phyloP scores from a whole-genome alignment of 2,888 invertebrate species.

The Heteromurus nitidus region DNA sequence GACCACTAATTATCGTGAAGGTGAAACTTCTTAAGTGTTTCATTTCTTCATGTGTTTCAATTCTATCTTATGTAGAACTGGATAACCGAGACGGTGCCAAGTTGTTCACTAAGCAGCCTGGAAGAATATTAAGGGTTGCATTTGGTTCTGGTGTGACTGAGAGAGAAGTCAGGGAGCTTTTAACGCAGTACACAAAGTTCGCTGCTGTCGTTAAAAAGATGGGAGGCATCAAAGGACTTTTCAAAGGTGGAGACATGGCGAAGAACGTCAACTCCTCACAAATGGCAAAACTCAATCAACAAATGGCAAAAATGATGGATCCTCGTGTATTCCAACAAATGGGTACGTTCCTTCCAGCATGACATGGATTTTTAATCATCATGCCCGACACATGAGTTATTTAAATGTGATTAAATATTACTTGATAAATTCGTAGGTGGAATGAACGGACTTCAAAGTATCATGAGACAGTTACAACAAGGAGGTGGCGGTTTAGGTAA shows the following conservation, averaged over 20 bases:
- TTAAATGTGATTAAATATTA: no score
- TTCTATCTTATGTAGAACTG: no score
- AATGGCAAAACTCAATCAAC: slow-evolving; percentile 99
- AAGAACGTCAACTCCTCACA: slow-evolving; percentile 99
- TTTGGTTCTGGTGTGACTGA: slow-evolving; percentile 96
- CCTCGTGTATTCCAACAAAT: slow-evolving; percentile 97
- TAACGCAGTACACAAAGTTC: slow-evolving; percentile 99
- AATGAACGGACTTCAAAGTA: slow-evolving; percentile 95
- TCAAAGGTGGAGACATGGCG: slow-evolving; percentile 96
- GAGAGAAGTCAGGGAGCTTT: slow-evolving; percentile 96
- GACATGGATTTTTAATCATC: no score
- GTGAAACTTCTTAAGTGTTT: no score
- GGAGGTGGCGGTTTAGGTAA: slow-evolving; percentile 76
- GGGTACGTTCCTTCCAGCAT: no score
- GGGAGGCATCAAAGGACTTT: slow-evolving; percentile 99
- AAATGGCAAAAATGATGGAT: slow-evolving; percentile 99
- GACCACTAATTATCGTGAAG: slow-evolving; percentile 2
- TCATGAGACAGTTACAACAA: slow-evolving; percentile 94
- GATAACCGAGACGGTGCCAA: slow-evolving; percentile 97
- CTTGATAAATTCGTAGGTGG: slow-evolving; percentile 86
- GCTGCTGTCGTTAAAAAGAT: slow-evolving; percentile 99
- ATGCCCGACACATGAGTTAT: no score
- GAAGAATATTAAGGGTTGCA: slow-evolving; percentile 89
- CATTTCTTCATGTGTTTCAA: no score
- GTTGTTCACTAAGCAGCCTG: slow-evolving; percentile 93